Percentiles rank a stretch among this genome's conserved stretches.
Conservation (phyloP, 2,888 invertebrate genomes). For the Caenorhabditis doughertyi region DNA sequence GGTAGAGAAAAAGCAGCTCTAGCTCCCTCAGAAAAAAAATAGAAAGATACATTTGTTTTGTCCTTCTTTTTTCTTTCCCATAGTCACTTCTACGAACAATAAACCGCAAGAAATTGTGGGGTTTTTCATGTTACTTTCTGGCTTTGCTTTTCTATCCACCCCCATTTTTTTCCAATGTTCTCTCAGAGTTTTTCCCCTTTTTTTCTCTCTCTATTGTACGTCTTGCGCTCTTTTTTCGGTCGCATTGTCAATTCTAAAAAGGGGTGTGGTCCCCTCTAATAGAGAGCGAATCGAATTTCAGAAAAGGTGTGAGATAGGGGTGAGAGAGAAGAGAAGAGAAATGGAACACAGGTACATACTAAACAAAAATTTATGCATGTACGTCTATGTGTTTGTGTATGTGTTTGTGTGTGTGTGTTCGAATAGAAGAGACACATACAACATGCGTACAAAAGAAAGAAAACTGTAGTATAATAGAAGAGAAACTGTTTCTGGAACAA, state of each 20-base stretch:
- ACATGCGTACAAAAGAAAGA: slow-evolving; percentile 43
- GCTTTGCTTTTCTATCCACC: slow-evolving; percentile 29
- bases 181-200: slow-evolving; percentile 1
- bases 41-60: background rate
- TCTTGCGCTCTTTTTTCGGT: too few relatives aligned
- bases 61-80: slow-evolving; percentile 10
- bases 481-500: slow-evolving; percentile 42
- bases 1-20: too few relatives aligned
- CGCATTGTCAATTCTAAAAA: slow-evolving; percentile 21
- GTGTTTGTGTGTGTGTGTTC: slow-evolving; percentile 20
- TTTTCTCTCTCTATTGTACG: slow-evolving; percentile 36
- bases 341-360: slow-evolving; percentile 53
- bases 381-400: slow-evolving; percentile 41
- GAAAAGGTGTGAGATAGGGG: slow-evolving; percentile 18
- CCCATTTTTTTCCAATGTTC: background rate
- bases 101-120: slow-evolving; percentile 45
- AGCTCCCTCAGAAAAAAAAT: background rate
- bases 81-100: slow-evolving; percentile 46
- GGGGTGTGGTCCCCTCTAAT: slow-evolving; percentile 35
- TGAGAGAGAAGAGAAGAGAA: background rate
- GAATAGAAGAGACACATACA: slow-evolving; percentile 31
- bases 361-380: slow-evolving; percentile 48
- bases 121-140: slow-evolving; percentile 7
- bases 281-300: slow-evolving; percentile 11
- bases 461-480: slow-evolving; percentile 49